Percentiles rank a stretch among this genome's conserved stretches.
Evolutionary conservation across 2,113 vertebrate genomes (phyloP).

Genomic region (Nerophis ophidion): DNA sequence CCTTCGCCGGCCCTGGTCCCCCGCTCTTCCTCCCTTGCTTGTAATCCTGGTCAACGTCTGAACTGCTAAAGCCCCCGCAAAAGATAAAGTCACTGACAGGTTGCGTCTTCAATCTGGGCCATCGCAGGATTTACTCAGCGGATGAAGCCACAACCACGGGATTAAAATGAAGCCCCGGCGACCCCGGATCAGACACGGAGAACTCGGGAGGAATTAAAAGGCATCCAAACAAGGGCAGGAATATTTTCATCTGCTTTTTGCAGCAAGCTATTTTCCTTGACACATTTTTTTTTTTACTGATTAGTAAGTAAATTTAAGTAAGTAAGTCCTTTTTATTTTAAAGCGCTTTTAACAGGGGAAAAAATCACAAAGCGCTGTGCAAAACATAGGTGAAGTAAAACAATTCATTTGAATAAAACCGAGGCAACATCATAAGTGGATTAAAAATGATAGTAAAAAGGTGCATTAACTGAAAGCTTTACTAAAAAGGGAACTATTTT

Average conservation of each 20-base stretch:
- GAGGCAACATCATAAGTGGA: no score
- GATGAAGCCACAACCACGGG: slow-evolving; percentile 67
- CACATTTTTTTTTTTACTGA: no score
- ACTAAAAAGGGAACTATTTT: no score
- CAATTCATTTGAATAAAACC: no score
- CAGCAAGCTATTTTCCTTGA: background rate
- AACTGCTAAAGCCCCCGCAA: slow-evolving; percentile 55
- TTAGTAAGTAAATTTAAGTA: no score
- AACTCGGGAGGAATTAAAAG: slow-evolving; percentile 46
- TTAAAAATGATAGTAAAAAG: no score
- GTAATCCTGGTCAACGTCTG: slow-evolving; percentile 59
- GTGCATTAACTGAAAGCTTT: no score
- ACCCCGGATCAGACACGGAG: slow-evolving; percentile 50
- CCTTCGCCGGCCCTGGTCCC: background rate
- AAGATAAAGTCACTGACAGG: slow-evolving; percentile 59
- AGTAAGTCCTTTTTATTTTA: no score
- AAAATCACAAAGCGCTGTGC: no score
- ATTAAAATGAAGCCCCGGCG: slow-evolving; percentile 63
- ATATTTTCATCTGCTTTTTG: slow-evolving; percentile 2
- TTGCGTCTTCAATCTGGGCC: slow-evolving; percentile 71
- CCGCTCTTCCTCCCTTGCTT: background rate
- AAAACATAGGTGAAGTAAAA: no score
- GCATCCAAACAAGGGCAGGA: slow-evolving; percentile 17
- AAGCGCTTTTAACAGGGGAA: no score
- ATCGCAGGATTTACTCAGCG: slow-evolving; percentile 70